A percentile compares a stretch with the other conserved stretches of the same genome.
phyloP scores from a whole-genome alignment of 2,888 invertebrate species.

The Esperia sulphurella region DNA sequence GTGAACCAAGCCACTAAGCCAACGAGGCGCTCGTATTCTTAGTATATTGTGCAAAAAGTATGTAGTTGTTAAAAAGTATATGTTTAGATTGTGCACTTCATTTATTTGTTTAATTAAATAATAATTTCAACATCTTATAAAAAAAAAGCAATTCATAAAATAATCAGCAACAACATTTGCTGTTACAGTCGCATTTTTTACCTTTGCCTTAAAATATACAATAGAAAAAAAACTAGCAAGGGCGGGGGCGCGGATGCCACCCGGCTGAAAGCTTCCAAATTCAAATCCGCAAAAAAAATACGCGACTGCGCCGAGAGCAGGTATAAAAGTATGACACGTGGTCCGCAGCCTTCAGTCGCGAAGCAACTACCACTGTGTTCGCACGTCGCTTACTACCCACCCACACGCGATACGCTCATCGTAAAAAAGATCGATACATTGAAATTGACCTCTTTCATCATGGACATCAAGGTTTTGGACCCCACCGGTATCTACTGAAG shows the following conservation, averaged over 20 bases:
- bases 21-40: no score
- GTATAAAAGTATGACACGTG: constrained; percentile 72
- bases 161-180: background rate
- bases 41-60: no score
- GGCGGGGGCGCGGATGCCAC: constrained; percentile 67
- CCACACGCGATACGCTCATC: constrained; percentile 42
- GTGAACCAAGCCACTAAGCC: no score
- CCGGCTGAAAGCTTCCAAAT: constrained; percentile 76
- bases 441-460: constrained; percentile 38
- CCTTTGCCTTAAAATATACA: constrained; percentile 12
- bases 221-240: constrained; percentile 42
- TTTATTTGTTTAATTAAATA: no score
- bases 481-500: constrained; percentile 71
- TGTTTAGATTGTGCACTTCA: no score
- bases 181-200: constrained; percentile 44
- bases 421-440: constrained; percentile 69
- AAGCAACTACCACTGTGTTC: constrained; percentile 43
- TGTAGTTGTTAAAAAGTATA: no score
- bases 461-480: constrained; percentile 71
- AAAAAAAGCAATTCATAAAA: no score
- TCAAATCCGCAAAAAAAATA: constrained; percentile 74
- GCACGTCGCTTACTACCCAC: constrained; percentile 47
- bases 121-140: no score
- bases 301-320: constrained; percentile 59
- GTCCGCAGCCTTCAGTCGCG: constrained; percentile 54